These are phyloP conservation scores for Salminus brasiliensis DNA, from an alignment of 2,113 vertebrate genomes.

Conservation along the genomic window DNA sequence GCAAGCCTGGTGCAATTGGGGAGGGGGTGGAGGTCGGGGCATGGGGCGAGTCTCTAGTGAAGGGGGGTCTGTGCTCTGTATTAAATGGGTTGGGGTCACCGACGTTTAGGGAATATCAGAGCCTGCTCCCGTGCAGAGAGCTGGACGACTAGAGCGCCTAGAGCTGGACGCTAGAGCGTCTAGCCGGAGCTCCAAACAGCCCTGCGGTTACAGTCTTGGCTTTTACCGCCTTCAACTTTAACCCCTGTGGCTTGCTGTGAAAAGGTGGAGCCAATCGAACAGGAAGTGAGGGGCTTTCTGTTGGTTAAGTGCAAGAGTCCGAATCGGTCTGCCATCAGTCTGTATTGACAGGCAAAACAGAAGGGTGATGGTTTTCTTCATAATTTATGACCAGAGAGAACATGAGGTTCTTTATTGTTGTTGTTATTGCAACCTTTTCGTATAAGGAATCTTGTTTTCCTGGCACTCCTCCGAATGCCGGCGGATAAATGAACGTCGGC, in stretches of 20 bases:
- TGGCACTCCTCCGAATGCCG: conserved; percentile 61
- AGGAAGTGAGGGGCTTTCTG: conserved; percentile 58
- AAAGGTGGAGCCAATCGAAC: conserved; percentile 68
- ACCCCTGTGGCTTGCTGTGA: conserved; percentile 63
- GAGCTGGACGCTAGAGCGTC: conserved; percentile 49
- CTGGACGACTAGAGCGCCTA: conserved; percentile 19
- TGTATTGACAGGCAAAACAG: conserved; percentile 73
- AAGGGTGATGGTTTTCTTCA: conserved; percentile 70
- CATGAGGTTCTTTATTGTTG: conserved; percentile 72
- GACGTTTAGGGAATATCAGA: conserved; percentile 32
- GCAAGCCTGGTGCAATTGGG: conserved; percentile 64
- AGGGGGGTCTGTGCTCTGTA: conserved; percentile 43
- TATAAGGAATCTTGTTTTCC: conserved; percentile 69
- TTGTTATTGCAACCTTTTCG: conserved; percentile 66
- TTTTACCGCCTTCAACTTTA: conserved; percentile 64
- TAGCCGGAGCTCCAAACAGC: conserved; percentile 36
- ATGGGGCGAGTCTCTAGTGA: conserved; percentile 31
- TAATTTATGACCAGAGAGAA: conserved; percentile 78
- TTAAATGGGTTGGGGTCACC: conserved; percentile 36
- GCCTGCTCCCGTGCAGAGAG: conserved; percentile 23
- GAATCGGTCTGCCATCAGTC: conserved; percentile 61
- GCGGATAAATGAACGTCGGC: conserved; percentile 57
- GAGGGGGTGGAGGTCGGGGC: conserved; percentile 51
- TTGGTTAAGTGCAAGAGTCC: conserved; percentile 76
- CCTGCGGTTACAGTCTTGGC: conserved; percentile 46